Percentiles rank a stretch among this genome's conserved stretches.
Conservation (phyloP, 1,140 invertebrate genomes). For the Pachypsylla venusta region DNA sequence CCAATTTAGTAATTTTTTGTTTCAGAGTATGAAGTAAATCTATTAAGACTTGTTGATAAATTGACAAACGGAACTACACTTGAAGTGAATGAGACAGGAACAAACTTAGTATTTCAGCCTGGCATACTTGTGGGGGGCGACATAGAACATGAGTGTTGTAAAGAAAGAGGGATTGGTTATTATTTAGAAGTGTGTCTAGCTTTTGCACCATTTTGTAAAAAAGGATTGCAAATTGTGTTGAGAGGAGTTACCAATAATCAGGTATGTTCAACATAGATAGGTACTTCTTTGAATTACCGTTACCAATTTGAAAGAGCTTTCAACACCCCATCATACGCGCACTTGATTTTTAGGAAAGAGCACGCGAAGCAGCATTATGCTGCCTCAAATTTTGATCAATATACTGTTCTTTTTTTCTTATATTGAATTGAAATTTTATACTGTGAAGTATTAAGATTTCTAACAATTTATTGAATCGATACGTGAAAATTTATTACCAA, state of each 20-base stretch:
- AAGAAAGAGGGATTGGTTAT: conserved; percentile 70
- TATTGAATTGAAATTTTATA: no score
- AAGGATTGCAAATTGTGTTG: conserved; percentile 61
- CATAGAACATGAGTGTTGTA: conserved; percentile 73
- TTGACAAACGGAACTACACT: conserved; percentile 86
- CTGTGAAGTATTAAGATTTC: no score
- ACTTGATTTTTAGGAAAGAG: no score
- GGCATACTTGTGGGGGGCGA: conserved; percentile 77
- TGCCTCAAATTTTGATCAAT: background rate
- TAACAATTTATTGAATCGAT: no score
- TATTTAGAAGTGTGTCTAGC: conserved; percentile 80
- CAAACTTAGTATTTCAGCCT: conserved; percentile 71
- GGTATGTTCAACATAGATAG: conserved; percentile 29
- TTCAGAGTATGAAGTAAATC: conserved; percentile 79
- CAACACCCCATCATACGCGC: no score
- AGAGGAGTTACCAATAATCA: conserved; percentile 80
- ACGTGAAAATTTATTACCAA: no score
- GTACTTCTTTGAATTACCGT: no score
- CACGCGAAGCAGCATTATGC: no score
- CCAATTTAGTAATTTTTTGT: conserved; percentile 24
- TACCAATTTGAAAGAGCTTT: no score
- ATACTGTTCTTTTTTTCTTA: no score
- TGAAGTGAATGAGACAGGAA: conserved; percentile 86
- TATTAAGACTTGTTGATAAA: conserved; percentile 80
- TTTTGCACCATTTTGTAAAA: conserved; percentile 90